Conservation (phyloP, 1,140 invertebrate genomes). For the Panagrolaimus sp. region DNA sequence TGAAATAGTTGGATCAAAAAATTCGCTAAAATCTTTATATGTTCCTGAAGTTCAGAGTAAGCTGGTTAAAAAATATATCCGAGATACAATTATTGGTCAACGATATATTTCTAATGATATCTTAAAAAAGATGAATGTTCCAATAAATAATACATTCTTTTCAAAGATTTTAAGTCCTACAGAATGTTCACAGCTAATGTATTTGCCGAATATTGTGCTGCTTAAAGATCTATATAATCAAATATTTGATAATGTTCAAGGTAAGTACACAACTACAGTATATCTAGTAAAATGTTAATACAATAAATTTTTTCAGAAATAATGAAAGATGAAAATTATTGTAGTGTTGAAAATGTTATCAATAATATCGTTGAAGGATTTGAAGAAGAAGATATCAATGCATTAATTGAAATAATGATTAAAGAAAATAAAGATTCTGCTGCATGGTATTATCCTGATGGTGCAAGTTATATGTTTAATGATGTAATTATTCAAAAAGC, state of each 20-base stretch:
- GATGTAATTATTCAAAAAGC: not conserved
- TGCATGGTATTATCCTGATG: constrained; percentile 1
- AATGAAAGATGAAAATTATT: not conserved
- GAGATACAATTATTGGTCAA: not conserved
- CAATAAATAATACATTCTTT: not conserved
- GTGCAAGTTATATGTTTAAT: not conserved
- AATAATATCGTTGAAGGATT: not conserved
- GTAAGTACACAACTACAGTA: not conserved
- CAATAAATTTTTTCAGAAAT: not conserved
- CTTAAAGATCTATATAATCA: not conserved
- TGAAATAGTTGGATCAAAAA: constrained; percentile 36
- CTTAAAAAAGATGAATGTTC: not conserved
- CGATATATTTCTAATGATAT: not conserved
- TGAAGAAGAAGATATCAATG: not conserved
- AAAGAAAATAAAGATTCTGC: not conserved
- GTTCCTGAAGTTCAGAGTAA: constrained; percentile 31
- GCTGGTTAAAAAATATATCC: constrained; percentile 27
- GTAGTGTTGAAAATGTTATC: not conserved
- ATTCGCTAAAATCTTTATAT: constrained; percentile 40
- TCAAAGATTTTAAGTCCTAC: not conserved
- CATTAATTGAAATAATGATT: not conserved
- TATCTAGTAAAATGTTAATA: not conserved
- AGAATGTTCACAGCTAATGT: not conserved
- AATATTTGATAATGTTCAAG: not conserved
- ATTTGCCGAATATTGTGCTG: not conserved